Evolutionary conservation across 2,888 invertebrate species (phyloP), one percentile per base, ranked within the genome.

Genomic region (Rhagonycha fulva): DNA sequence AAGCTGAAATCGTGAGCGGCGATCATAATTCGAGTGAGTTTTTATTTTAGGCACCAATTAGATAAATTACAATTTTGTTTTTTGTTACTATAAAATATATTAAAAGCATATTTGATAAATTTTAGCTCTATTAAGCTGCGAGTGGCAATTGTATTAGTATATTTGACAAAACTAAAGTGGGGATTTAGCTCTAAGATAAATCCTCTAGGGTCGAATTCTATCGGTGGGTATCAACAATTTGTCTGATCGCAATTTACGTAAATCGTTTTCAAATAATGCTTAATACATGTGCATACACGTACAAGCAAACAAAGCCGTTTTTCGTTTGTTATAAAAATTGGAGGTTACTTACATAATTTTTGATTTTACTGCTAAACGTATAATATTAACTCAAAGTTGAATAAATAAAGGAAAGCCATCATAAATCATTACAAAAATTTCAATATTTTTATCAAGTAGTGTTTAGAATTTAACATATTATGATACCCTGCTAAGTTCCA

Each of bases 201-300:
- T 81, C 76, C 80, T 76, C 78, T 30, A 19, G 80, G 81, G 82
- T 79, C 79, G 80, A 80, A 79, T 82, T 80, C 82, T 80, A 82
- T 82, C 81, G 82, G 79, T 79, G 76, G 78, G 80, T 79, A 83
- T 83, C 82, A 82, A 80, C 82, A 81, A 83, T 83, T 82, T 82
- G 83, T 82, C 81, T 80, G 79, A 80, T 81, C 74, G 77, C 83
- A 79, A 82, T 83, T 83, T 82, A 82, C 82, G 81, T 82, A 82
- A 82, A 83, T 82, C 81, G 79, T 66, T 70, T 69, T 72, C 26
- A 62, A 68, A 14, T 26, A 74, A 73, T 75, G 74, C 62, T 78
- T 78, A 80, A 82, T 78, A 77, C 80, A 82, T 82, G 79, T 76
- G 66, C 76, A 71, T 62, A 66, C 79, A 79, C 74, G 77, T 71